These are phyloP conservation scores for Fissipunctia ypsillon DNA, from an alignment of 2,888 invertebrate genomes.

Conservation along the genomic window DNA sequence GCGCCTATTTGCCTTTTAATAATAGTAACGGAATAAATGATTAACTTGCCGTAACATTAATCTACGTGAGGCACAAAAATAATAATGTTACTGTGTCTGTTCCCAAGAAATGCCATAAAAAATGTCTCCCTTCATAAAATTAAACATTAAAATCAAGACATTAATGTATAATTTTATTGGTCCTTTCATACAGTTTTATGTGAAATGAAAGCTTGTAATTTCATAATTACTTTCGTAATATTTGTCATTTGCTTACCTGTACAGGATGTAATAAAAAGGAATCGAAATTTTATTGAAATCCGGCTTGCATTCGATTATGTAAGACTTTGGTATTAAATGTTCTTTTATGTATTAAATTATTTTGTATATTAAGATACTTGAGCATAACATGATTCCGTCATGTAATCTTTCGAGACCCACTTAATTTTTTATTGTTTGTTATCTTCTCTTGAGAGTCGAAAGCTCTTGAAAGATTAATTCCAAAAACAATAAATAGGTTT, in stretches of 20 bases:
- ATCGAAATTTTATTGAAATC: conserved; percentile 2
- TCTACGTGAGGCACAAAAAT: neutral
- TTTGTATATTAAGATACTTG: neutral
- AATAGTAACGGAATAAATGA: no score
- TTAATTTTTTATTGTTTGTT: neutral
- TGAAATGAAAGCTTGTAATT: conserved; percentile 6
- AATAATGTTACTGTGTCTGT: neutral
- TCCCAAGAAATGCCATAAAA: no score
- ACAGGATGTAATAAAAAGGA: neutral
- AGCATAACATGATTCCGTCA: neutral
- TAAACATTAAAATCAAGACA: neutral
- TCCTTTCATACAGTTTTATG: conserved; percentile 3
- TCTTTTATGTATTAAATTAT: conserved; percentile 4
- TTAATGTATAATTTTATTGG: conserved; percentile 4
- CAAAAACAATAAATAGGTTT: neutral
- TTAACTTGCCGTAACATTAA: neutral
- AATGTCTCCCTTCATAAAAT: neutral
- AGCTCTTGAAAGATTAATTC: neutral
- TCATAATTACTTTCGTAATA: conserved; percentile 1
- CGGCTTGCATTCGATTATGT: neutral
- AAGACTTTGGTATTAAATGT: neutral
- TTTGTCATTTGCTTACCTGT: conserved; percentile 14
- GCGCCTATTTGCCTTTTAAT: neutral
- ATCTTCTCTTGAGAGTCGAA: neutral
- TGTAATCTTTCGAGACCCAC: neutral